Conservation (phyloP, 2,113 vertebrate species). For the Malurus melanocephalus region DNA sequence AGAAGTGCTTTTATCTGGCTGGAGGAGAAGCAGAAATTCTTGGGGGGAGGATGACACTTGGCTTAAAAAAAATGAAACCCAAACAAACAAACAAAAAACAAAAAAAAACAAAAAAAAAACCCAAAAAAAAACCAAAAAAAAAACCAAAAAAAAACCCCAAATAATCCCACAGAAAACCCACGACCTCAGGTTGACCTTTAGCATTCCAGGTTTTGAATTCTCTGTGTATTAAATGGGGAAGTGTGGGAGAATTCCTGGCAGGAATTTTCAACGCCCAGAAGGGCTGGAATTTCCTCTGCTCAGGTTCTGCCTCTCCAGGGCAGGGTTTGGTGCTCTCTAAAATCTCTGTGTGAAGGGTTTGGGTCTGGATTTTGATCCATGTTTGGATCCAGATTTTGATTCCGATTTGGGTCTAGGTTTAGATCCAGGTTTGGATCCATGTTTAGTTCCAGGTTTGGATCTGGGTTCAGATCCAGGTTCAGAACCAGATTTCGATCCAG, state of each 20-base stretch:
- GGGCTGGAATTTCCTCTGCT: background rate
- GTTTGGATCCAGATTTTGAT: background rate
- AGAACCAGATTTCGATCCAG: too few relatives aligned
- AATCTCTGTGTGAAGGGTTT: background rate
- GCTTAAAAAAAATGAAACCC: background rate
- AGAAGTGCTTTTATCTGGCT: slow-evolving; percentile 4
- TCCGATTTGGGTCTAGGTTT: accelerated
- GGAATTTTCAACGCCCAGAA: background rate
- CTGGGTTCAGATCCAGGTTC: too few relatives aligned
- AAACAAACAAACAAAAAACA: too few relatives aligned
- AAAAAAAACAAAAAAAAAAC: too few relatives aligned
- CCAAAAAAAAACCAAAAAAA: too few relatives aligned
- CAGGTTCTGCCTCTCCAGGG: background rate
- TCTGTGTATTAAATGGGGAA: background rate
- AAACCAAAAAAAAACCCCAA: too few relatives aligned
- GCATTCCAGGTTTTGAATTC: background rate
- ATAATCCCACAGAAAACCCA: too few relatives aligned
- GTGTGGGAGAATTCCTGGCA: background rate
- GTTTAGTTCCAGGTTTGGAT: background rate
- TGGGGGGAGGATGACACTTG: background rate
- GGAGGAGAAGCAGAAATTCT: background rate
- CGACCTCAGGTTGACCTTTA: background rate
- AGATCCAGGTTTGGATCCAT: background rate
- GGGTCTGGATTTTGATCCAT: background rate
- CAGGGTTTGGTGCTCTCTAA: background rate